Evolutionary conservation across 2,888 invertebrate genomes (phyloP).

Genomic region (Papilio elwesi): DNA sequence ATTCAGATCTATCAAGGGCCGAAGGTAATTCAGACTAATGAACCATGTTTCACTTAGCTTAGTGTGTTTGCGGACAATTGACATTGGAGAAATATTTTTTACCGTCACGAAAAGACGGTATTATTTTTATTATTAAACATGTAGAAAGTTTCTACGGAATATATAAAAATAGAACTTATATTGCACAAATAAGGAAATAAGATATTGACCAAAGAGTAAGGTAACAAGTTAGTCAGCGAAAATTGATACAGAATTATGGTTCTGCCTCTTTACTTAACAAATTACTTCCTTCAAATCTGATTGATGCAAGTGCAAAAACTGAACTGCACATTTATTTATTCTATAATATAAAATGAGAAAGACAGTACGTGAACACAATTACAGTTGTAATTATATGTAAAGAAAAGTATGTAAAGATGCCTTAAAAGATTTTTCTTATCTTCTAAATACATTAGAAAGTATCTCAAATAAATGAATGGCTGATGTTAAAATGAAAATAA

Average conservation of each 20-base stretch:
- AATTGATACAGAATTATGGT: not conserved
- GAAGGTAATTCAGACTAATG: slow-evolving; percentile 77
- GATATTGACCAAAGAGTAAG: slow-evolving; percentile 7
- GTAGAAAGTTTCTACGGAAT: slow-evolving; percentile 10
- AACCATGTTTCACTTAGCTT: slow-evolving; percentile 58
- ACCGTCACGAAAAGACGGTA: not conserved
- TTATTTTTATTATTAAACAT: not conserved
- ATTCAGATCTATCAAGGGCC: slow-evolving; percentile 76
- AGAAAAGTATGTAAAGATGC: not conserved
- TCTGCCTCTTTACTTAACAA: not conserved
- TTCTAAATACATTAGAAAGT: slow-evolving; percentile 14
- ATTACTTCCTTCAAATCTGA: not conserved
- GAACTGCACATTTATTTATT: slow-evolving; percentile 5
- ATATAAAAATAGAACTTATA: not conserved
- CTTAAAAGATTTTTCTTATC: not conserved
- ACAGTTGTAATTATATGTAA: not conserved
- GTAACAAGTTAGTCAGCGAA: not conserved
- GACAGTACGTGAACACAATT: not conserved
- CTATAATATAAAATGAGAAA: not conserved
- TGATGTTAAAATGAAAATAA: slow-evolving; percentile 1
- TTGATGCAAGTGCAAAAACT: slow-evolving; percentile 1
- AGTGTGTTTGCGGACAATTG: slow-evolving; percentile 41
- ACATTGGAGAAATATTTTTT: not conserved
- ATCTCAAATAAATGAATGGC: slow-evolving; percentile 6
- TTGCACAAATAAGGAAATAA: slow-evolving; percentile 13